These are phyloP conservation scores for Scaptomyza montana DNA, from an alignment of 1,140 invertebrate species.

Conservation along the genomic window DNA sequence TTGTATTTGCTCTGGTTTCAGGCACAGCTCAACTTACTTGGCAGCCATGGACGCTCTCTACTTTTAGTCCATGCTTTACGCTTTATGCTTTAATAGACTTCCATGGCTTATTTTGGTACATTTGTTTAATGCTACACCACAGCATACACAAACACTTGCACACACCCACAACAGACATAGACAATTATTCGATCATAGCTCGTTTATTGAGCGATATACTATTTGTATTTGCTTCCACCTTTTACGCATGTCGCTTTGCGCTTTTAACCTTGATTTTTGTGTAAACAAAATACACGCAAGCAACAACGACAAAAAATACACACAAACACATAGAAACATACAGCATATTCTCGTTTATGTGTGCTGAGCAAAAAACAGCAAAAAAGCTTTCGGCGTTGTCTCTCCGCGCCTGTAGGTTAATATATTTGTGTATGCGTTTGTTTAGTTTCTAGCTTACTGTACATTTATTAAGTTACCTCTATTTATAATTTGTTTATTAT, in stretches of 20 bases:
- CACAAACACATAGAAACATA: constrained; percentile 18
- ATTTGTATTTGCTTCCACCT: constrained; percentile 74
- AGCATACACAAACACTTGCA: constrained; percentile 8
- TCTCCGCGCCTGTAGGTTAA: constrained; percentile 39
- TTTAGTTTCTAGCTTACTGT: constrained; percentile 50
- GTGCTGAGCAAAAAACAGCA: constrained; percentile 24
- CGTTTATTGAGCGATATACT: constrained; percentile 44
- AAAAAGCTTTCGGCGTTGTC: constrained; percentile 74
- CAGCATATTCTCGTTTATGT: constrained; percentile 53
- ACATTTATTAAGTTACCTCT: constrained; percentile 80
- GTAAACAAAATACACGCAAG: constrained; percentile 67
- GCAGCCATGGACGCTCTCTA: constrained; percentile 18
- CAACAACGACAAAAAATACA: constrained; percentile 30
- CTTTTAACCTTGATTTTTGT: constrained; percentile 80
- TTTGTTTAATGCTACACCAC: constrained; percentile 28
- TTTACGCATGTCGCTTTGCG: constrained; percentile 70
- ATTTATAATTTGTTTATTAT: constrained; percentile 82
- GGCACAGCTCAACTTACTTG: constrained; percentile 34
- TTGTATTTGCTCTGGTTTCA: constrained; percentile 45
- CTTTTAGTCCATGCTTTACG: constrained; percentile 28
- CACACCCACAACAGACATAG: neutral
- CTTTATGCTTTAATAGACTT: constrained; percentile 45
- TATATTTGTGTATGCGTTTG: constrained; percentile 29
- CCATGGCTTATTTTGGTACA: constrained; percentile 44
- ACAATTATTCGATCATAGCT: constrained; percentile 72